Conservation (phyloP, 2,888 invertebrate genomes). For the Eristalis intricaria region DNA sequence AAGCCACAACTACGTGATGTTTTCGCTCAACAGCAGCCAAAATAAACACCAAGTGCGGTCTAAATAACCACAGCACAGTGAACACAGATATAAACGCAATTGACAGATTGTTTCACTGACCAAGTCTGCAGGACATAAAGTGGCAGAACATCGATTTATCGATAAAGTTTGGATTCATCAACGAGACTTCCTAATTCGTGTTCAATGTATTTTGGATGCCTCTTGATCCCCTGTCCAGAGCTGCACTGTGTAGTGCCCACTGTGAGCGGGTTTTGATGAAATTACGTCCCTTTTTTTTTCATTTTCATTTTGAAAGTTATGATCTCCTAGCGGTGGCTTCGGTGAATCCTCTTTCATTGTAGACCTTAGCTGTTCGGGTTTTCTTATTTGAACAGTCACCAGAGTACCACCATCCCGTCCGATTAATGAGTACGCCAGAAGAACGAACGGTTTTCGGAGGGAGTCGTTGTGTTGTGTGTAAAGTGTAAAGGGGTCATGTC, state of each 20-base stretch:
- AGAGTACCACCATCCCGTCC: slow-evolving; percentile 50
- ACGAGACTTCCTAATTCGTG: slow-evolving; percentile 28
- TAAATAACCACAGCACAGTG: slow-evolving; percentile 25
- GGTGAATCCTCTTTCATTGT: slow-evolving; percentile 59
- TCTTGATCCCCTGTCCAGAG: slow-evolving; percentile 17
- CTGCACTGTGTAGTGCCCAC: background rate
- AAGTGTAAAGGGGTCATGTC: background rate
- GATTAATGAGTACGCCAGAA: slow-evolving; percentile 42
- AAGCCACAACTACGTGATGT: slow-evolving; percentile 29
- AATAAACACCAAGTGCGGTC: slow-evolving; percentile 27
- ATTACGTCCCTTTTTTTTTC: background rate
- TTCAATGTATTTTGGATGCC: slow-evolving; percentile 60
- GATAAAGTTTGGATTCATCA: slow-evolving; percentile 46
- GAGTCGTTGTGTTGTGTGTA: background rate
- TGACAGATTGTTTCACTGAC: slow-evolving; percentile 45
- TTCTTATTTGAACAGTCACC: slow-evolving; percentile 48
- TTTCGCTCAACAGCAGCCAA: background rate
- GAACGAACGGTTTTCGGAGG: slow-evolving; percentile 17
- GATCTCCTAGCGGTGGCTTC: slow-evolving; percentile 29
- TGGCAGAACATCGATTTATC: slow-evolving; percentile 36
- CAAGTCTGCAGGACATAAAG: background rate
- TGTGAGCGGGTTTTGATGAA: background rate
- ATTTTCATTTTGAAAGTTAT: background rate
- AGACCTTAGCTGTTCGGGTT: slow-evolving; percentile 12
- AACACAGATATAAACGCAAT: slow-evolving; percentile 45